phyloP scores from a whole-genome alignment of 2,888 invertebrate species.

The Carabus problematicus region DNA sequence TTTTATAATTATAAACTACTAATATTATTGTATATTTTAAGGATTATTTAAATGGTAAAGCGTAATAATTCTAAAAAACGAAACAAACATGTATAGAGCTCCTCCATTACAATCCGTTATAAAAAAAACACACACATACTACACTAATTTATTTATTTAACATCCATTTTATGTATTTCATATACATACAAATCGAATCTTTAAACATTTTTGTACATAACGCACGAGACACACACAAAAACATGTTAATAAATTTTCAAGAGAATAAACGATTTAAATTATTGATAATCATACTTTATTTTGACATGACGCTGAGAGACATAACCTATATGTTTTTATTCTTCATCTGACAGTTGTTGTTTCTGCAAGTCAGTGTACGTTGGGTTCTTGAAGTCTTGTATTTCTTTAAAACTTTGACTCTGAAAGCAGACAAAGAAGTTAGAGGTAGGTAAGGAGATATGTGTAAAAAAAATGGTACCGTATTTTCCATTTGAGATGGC shows the following conservation, averaged over 20 bases:
- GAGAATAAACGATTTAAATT: neutral
- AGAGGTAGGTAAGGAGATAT: neutral
- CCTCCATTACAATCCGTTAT: constrained; percentile 33
- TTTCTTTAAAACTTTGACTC: constrained; percentile 1
- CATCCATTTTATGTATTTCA: no score
- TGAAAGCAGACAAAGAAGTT: neutral
- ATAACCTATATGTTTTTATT: neutral
- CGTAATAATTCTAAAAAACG: constrained; percentile 41
- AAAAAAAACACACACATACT: constrained; percentile 19
- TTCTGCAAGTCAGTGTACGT: constrained; percentile 18
- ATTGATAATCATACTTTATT: no score
- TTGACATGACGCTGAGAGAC: no score
- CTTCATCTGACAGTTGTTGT: constrained; percentile 21
- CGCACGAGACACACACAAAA: constrained; percentile 9
- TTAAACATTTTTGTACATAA: constrained; percentile 36
- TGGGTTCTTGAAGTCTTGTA: constrained; percentile 17
- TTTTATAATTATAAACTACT: constrained; percentile 7
- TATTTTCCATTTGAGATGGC: constrained; percentile 17
- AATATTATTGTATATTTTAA: constrained; percentile 30
- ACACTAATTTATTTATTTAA: constrained; percentile 24
- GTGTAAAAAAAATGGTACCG: neutral
- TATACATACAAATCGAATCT: constrained; percentile 3
- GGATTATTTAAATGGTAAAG: constrained; percentile 34
- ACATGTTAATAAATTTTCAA: constrained; percentile 20
- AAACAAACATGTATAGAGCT: constrained; percentile 35